These are phyloP conservation scores for Spodoptera picta DNA, from an alignment of 2,888 invertebrate species.

Conservation along the genomic window DNA sequence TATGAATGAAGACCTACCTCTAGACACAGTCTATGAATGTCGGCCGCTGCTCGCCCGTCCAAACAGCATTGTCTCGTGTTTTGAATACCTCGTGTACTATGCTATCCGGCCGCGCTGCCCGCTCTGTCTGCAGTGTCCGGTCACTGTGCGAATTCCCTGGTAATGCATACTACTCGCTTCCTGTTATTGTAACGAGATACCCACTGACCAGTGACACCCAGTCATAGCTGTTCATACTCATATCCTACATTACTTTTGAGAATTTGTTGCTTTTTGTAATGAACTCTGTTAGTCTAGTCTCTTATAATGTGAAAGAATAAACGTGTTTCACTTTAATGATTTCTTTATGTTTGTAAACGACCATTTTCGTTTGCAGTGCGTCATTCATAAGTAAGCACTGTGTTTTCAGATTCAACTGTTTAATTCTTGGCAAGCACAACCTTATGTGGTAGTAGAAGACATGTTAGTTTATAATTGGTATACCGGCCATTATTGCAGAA, in stretches of 20 bases:
- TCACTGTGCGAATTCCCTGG: slow-evolving; percentile 36
- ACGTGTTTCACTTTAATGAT: no score
- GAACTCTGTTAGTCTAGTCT: no score
- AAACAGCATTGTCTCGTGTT: slow-evolving; percentile 56
- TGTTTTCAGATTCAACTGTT: no score
- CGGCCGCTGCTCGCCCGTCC: slow-evolving; percentile 42
- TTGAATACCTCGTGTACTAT: slow-evolving; percentile 48
- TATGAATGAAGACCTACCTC: slow-evolving; percentile 10
- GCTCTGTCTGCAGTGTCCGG: slow-evolving; percentile 32
- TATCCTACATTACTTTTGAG: slow-evolving; percentile 9
- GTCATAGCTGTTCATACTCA: slow-evolving; percentile 5
- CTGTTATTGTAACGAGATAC: slow-evolving; percentile 46
- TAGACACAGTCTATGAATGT: slow-evolving; percentile 51
- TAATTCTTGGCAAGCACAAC: no score
- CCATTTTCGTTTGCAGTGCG: no score
- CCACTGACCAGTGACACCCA: slow-evolving; percentile 19
- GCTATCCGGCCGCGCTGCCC: slow-evolving; percentile 19
- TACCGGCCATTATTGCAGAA: no score
- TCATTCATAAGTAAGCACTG: no score
- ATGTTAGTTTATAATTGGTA: no score
- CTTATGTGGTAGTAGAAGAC: no score
- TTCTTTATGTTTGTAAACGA: no score
- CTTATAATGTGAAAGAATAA: no score
- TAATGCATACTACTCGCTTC: slow-evolving; percentile 44
- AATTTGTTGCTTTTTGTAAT: not conserved